Percentiles rank a stretch among this genome's conserved stretches.
These are phyloP conservation scores for Zalophus californianus DNA, from an alignment of 2,797 vertebrate genomes.

Conservation along the genomic window DNA sequence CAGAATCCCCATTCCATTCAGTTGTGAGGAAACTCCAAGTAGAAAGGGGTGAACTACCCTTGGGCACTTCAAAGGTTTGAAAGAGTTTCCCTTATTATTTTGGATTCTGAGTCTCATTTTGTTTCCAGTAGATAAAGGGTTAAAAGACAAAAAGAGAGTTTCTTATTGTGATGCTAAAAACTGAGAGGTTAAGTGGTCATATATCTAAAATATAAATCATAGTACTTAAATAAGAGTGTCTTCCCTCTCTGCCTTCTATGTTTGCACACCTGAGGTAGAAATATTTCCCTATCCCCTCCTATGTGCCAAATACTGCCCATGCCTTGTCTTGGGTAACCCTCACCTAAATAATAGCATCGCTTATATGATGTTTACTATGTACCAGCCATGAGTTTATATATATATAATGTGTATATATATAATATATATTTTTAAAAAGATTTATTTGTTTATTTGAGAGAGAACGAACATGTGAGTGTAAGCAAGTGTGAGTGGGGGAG, in stretches of 20 bases:
- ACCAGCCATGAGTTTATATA: neutral
- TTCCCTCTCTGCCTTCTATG: neutral
- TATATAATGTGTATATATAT: no score
- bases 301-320: neutral
- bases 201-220: neutral
- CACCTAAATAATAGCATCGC: neutral
- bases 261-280: neutral
- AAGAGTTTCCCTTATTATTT: neutral
- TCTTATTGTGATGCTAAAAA: constrained; percentile 14
- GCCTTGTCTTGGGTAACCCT: neutral
- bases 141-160: constrained; percentile 1
- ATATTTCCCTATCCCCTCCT: neutral
- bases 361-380: neutral
- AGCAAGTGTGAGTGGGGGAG: neutral
- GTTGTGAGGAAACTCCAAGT: neutral
- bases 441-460: neutral
- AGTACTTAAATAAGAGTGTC: neutral
- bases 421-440: neutral
- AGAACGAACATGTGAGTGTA: neutral
- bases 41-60: neutral
- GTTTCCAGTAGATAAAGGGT: constrained; percentile 1
- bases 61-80: neutral
- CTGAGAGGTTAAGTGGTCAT: neutral
- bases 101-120: neutral
- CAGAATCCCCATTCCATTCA: neutral